phyloP scores from a whole-genome alignment of 1,140 invertebrate species.

The Cephus cinctus region DNA sequence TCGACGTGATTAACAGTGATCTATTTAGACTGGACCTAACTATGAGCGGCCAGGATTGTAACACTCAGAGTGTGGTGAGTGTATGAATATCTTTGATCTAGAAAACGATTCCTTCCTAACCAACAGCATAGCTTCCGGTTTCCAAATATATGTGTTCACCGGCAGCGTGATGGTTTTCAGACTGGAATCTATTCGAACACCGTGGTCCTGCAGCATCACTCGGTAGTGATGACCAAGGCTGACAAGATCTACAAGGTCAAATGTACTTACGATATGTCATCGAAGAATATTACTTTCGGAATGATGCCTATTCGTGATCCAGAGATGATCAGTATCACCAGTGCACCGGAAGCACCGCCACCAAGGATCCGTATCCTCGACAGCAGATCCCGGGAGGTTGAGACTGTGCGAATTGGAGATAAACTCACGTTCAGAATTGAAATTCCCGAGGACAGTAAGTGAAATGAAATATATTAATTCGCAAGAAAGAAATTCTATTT shows the following conservation, averaged over 20 bases:
- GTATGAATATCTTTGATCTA: background rate
- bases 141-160: slow-evolving; percentile 31
- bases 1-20: slow-evolving; percentile 89
- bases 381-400: slow-evolving; percentile 79
- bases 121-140: too few species aligned
- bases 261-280: slow-evolving; percentile 95
- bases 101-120: too few species aligned
- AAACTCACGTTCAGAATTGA: slow-evolving; percentile 93
- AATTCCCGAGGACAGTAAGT: slow-evolving; percentile 93
- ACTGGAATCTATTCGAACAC: slow-evolving; percentile 93
- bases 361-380: slow-evolving; percentile 91
- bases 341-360: slow-evolving; percentile 89
- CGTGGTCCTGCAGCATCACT: slow-evolving; percentile 92
- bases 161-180: slow-evolving; percentile 60
- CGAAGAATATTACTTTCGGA: slow-evolving; percentile 94
- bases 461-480: background rate
- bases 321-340: slow-evolving; percentile 93
- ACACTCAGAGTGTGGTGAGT: slow-evolving; percentile 87
- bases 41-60: slow-evolving; percentile 91
- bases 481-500: too few species aligned
- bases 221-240: slow-evolving; percentile 94
- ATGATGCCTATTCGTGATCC: slow-evolving; percentile 96
- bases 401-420: slow-evolving; percentile 92
- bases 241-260: slow-evolving; percentile 97
- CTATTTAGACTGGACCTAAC: slow-evolving; percentile 88